Percentiles rank a stretch among this genome's conserved stretches.
These are phyloP conservation scores for Blennius ocellaris DNA, from an alignment of 2,113 vertebrate genomes.

Conservation along the genomic window DNA sequence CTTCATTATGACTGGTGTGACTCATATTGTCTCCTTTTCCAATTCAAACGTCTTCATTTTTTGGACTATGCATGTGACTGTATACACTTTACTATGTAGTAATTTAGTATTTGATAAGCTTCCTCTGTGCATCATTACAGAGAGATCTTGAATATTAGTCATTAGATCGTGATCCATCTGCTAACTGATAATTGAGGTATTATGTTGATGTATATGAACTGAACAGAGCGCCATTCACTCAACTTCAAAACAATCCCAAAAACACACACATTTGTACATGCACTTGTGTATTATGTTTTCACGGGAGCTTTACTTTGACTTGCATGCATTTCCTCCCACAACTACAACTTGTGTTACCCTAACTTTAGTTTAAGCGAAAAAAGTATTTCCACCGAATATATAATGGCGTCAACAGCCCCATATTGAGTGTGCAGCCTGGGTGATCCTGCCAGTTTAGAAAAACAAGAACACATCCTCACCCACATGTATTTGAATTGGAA, in stretches of 20 bases:
- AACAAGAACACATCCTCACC: too few relatives aligned
- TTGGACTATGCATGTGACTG: neutral
- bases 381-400: too few relatives aligned
- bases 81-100: neutral
- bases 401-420: too few relatives aligned
- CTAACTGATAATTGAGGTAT: slow-evolving; percentile 29
- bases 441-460: too few relatives aligned
- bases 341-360: too few relatives aligned
- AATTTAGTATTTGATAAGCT: slow-evolving; percentile 18
- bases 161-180: slow-evolving; percentile 8
- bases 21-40: neutral
- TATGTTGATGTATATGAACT: slow-evolving; percentile 1
- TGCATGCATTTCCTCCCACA: too few relatives aligned
- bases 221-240: neutral
- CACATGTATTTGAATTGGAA: too few relatives aligned
- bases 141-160: slow-evolving; percentile 20
- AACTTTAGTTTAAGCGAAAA: too few relatives aligned
- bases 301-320: too few relatives aligned
- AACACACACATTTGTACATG: neutral
- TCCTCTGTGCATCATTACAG: slow-evolving; percentile 2
- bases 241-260: slow-evolving; percentile 13
- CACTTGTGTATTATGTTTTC: too few relatives aligned
- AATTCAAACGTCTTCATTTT: neutral
- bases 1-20: neutral
- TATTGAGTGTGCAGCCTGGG: too few relatives aligned